These are phyloP conservation scores for Trichomycterus rosablanca DNA, from an alignment of 2,113 vertebrate species.

Conservation along the genomic window DNA sequence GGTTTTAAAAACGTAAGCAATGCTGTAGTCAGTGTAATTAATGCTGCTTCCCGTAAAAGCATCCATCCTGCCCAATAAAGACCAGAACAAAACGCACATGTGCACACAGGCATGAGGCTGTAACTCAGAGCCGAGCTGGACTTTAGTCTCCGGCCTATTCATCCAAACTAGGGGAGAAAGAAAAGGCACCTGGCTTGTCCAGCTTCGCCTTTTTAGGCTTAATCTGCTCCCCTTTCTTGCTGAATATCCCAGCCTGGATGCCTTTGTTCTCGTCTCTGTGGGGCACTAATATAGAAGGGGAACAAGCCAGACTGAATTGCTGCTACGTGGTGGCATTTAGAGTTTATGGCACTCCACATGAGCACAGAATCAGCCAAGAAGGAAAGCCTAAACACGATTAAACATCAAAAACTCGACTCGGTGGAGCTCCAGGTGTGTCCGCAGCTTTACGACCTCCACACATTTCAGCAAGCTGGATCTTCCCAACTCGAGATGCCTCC, in stretches of 20 bases:
- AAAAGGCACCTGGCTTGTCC: slow-evolving; percentile 45
- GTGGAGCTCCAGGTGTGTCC: slow-evolving; percentile 24
- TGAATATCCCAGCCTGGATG: slow-evolving; percentile 22
- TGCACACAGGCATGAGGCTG: slow-evolving; percentile 11
- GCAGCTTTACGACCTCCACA: slow-evolving; percentile 8
- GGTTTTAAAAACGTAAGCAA: too few relatives aligned
- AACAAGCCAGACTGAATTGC: slow-evolving; percentile 26
- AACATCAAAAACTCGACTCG: slow-evolving; percentile 42
- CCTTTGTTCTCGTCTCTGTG: slow-evolving; percentile 42
- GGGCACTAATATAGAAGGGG: slow-evolving; percentile 30
- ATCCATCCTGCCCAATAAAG: slow-evolving; percentile 14
- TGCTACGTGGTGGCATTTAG: slow-evolving; percentile 31
- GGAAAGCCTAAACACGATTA: slow-evolving; percentile 43
- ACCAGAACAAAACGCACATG: slow-evolving; percentile 31
- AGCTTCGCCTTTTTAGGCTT: slow-evolving; percentile 23
- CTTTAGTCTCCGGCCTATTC: slow-evolving; percentile 10
- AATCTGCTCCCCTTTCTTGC: slow-evolving; percentile 11
- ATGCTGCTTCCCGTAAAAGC: slow-evolving; percentile 23
- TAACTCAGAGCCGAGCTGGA: background rate
- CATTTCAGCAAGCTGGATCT: background rate
- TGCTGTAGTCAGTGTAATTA: slow-evolving; percentile 44
- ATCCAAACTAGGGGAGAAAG: slow-evolving; percentile 15
- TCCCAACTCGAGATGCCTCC: background rate
- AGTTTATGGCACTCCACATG: slow-evolving; percentile 35
- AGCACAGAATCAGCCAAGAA: slow-evolving; percentile 28